Conservation (phyloP, 2,888 invertebrate species). For the Acrobeloides nanus region DNA sequence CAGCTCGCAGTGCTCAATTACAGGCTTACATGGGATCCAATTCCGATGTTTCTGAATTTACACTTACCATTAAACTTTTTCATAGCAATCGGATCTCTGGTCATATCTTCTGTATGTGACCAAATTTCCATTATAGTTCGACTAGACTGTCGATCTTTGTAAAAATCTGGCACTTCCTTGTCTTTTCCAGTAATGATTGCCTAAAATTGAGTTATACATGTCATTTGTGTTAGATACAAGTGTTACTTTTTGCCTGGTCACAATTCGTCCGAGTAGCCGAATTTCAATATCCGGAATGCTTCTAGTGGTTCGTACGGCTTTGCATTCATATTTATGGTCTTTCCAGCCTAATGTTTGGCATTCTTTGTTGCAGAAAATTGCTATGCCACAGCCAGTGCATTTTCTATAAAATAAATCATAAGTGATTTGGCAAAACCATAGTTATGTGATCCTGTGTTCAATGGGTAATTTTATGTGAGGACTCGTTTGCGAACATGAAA, state of each 20-base stretch:
- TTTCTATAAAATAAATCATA: conserved; percentile 28
- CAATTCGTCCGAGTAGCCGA: conserved; percentile 47
- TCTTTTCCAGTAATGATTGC: conserved; percentile 40
- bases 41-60: no score
- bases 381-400: conserved; percentile 39
- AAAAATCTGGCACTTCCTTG: conserved; percentile 38
- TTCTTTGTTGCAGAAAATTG: conserved; percentile 40
- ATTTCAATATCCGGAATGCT: conserved; percentile 43
- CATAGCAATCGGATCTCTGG: conserved; percentile 35
- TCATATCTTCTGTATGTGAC: conserved; percentile 35
- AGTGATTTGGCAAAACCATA: no score
- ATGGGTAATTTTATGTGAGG: no score
- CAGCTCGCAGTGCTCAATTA: no score
- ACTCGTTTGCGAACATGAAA: no score
- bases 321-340: conserved; percentile 52
- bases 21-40: no score
- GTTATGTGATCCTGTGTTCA: no score
- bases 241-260: conserved; percentile 37
- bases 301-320: conserved; percentile 25
- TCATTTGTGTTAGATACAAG: not conserved
- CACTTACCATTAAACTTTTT: conserved; percentile 42
- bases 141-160: conserved; percentile 38
- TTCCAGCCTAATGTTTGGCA: conserved; percentile 45
- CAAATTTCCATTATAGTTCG: conserved; percentile 49
- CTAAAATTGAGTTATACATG: conserved; percentile 15